Evolutionary conservation across 1,140 invertebrate species (phyloP), one percentile per base, ranked within the genome.

Genomic region (Trichomalopsis sarcophagae): DNA sequence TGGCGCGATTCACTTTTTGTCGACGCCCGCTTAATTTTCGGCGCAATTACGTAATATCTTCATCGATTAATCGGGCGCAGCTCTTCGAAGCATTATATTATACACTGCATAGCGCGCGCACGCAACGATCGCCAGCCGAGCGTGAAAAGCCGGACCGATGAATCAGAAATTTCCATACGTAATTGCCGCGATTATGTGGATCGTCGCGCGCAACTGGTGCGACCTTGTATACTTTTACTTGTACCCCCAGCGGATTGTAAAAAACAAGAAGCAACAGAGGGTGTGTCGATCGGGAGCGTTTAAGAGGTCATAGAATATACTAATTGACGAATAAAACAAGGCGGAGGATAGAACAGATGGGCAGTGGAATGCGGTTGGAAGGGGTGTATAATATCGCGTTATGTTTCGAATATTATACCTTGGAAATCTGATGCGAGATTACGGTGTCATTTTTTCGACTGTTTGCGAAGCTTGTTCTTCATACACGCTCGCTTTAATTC

Each of bases 111-210:
- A 36, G 2, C 33, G 2, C 4, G 14, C 3, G 14, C 68, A 75
- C 78, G 69, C 71, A 55, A 81, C 33, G 13, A 44, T n/a, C 27
- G 3, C 0, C 33, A 44, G 50, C 71, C 30, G 10, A 75, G 69
- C 71, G 36, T 68, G 55, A 47, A 36, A n/a, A 1, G 13, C 86
- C 84, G 87, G 82, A 36, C 81, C 89, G 91, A 89, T 92, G 90
- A 92, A 92, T 92, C 91, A 90, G 89, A 55, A 90, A 92, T 93
- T 92, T 92, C 89, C 92, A 92, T 92, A 90, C 87, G 89, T 92
- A 92, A 92, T 93, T 92, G 90, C 88, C 86, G 86, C 90, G 89
- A 92, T 92, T 92, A 92, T 89, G 86, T 88, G 13, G n/a, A 33
- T 47, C 85, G 30, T 36, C 71, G 88, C 88, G 88, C 86, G 88